Evolutionary conservation across 2,113 vertebrate species (phyloP), one percentile per base, ranked within the genome.

Genomic region (Scartelaos histophorus): DNA sequence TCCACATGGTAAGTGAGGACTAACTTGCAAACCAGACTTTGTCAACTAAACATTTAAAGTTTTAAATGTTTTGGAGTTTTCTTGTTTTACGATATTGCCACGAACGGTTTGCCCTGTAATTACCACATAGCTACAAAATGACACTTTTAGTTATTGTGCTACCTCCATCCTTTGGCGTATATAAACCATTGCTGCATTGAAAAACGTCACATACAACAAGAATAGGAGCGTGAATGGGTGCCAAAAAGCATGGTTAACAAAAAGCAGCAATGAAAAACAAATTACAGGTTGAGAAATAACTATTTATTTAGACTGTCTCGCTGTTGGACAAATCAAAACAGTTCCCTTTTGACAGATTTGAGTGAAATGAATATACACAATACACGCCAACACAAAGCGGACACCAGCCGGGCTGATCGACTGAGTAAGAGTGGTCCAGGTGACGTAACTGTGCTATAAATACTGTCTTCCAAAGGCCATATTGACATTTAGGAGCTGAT

Each of bases 401-500:
- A 62, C 49, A 19, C 19, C 38, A 71, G 73, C 64, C 61, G n/a
- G 13, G 76, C 51, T 34, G 69, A 73, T 11, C 17, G 29, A 82
- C 16, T 64, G 74, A 72, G 66, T 67, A 67, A 70, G 79, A 76
- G 75, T 71, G 67, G 13, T 53, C 64, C 67, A 24, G 2, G 68
- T 79, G 80, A 83, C 47, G 75, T 67, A 66, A 76, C 60, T 7
- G 7, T 22, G 77, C 85, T 86, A 89, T 86, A 88, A 89, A 89
- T 87, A 86, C 70, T 71, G 35, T 46, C 22, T 76, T 87, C 78
- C 70, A 90, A 87, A 90, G 77, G 86, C 81, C 83, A 79, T 88
- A 88, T 87, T 85, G 83, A 89, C 87, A 89, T 87, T 87, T 87
- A 87, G 78, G 70, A 75, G 57, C 78, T 79, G 80, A 85, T 89